Percentiles rank a stretch among this genome's conserved stretches.
Conservation (phyloP, 2,888 invertebrate species). For the Habroteleia sp. region DNA sequence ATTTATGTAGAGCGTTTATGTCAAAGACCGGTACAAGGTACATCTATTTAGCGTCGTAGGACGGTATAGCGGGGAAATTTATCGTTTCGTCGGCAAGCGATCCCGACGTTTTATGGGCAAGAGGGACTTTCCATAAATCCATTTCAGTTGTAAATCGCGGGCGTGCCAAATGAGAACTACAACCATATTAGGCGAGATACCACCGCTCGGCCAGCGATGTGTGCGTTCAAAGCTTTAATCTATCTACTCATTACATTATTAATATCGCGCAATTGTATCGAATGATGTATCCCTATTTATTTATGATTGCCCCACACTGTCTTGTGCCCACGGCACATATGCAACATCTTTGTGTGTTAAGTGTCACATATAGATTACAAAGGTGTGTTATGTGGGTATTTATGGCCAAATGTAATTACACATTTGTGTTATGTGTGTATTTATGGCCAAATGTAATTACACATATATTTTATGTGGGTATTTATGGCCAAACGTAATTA, state of each 20-base stretch:
- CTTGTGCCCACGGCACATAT: too few relatives aligned
- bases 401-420: too few relatives aligned
- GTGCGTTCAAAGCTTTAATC: slow-evolving; percentile 60
- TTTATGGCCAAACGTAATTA: too few relatives aligned
- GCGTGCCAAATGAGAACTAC: slow-evolving; percentile 72
- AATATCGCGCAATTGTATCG: slow-evolving; percentile 53
- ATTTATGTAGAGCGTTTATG: slow-evolving; percentile 77
- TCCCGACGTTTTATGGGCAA: slow-evolving; percentile 65
- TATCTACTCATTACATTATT: slow-evolving; percentile 60
- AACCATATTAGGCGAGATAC: slow-evolving; percentile 70
- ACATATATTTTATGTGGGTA: too few relatives aligned
- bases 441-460: too few relatives aligned
- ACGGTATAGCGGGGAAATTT: slow-evolving; percentile 74
- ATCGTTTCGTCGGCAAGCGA: slow-evolving; percentile 74
- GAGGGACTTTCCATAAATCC: slow-evolving; percentile 74
- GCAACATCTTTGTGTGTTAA: too few relatives aligned
- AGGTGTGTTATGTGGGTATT: too few relatives aligned
- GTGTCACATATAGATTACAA: too few relatives aligned
- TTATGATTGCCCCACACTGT: slow-evolving; percentile 30
- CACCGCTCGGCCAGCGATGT: slow-evolving; percentile 26
- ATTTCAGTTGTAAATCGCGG: slow-evolving; percentile 76
- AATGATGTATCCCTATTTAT: slow-evolving; percentile 22
- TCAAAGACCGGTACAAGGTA: slow-evolving; percentile 73
- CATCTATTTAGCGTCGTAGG: slow-evolving; percentile 76
- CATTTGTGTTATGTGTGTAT: too few relatives aligned